Evolutionary conservation across 2,888 invertebrate species (phyloP), one percentile per base, ranked within the genome.

Genomic region (Crossocerus cetratus): DNA sequence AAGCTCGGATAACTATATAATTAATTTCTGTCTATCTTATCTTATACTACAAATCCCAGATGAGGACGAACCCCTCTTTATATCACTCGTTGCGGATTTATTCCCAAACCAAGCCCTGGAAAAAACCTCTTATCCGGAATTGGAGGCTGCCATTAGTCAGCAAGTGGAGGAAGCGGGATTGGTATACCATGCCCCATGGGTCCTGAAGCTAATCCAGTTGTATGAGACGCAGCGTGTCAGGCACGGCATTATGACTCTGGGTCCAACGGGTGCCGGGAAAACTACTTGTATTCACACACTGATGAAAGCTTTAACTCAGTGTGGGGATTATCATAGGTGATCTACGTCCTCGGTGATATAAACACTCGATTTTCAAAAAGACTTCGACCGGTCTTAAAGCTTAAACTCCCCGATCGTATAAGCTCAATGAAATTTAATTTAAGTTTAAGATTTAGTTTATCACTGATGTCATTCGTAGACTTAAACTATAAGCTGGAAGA

Each of bases 11-110:
- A 5, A 49, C 14, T 16, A 49, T 14, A 44, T 18, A 18, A 11
- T 5, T 3, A 23, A 43, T 58, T 2, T 20, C 14, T 14, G 23
- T 2, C n/a, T n/a, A n/a, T n/a, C n/a, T 32, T 32, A 1, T 3
- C 2, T 5, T 3, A 18, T 14, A 22, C 13, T 42, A 32, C 62
- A 45, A 57, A 67, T 88, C 88, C 73, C 90, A 90, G 98, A 99
- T 87, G 98, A 99, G 90, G 99, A 99, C 88, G 99, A 99, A 87
- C 98, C 99, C 0, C 92, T 99, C n/a, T 99, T 99, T 89, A 96
- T 98, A 91, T 98, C 98, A 0, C 91, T 99, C 54, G 98, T 99
- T 22, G 96, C 98, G 43, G 99, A 99, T 91, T 91, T 99, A 83
- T 99, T 99, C 91, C 99, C 99, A 0, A 98, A 98, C 90, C 97